A percentile compares a stretch with the other conserved stretches of the same genome.
Evolutionary conservation across 2,888 invertebrate species (phyloP).

Genomic region (Lasioglossum marginatum): DNA sequence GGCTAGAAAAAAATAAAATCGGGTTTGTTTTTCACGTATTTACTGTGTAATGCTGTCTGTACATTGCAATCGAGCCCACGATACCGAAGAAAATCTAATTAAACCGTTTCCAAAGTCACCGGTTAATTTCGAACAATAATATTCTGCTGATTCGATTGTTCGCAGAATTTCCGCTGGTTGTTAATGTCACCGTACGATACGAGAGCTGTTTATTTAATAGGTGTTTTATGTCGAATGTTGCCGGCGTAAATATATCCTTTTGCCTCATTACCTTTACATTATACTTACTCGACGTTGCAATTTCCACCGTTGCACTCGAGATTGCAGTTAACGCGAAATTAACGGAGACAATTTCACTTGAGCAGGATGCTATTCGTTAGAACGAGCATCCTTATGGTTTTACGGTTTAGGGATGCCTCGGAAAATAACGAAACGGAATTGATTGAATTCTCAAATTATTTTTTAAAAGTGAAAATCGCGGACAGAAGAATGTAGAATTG

Average conservation of each 20-base stretch:
- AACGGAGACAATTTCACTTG: neutral
- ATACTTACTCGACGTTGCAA: neutral
- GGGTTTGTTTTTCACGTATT: neutral
- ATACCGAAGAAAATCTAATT: neutral
- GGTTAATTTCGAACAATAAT: neutral
- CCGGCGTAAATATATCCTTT: neutral
- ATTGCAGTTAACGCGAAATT: neutral
- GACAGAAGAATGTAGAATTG: too few relatives aligned
- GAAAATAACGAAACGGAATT: neutral
- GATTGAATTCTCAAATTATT: neutral
- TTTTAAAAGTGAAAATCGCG: neutral
- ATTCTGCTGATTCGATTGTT: neutral
- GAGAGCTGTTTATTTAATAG: neutral
- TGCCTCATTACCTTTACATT: neutral
- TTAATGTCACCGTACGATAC: neutral
- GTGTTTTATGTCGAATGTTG: neutral
- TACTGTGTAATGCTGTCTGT: neutral
- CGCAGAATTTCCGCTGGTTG: neutral
- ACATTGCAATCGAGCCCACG: neutral
- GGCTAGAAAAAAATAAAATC: neutral
- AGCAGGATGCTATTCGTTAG: neutral
- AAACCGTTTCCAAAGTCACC: neutral
- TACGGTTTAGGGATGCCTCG: neutral
- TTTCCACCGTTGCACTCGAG: neutral
- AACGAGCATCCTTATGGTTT: neutral